Evolutionary conservation across 30 jellyfish, hydroid and myxozoan species (phyloP), one percentile per base, ranked within the genome.

Genomic region (Pelagia noctiluca): DNA sequence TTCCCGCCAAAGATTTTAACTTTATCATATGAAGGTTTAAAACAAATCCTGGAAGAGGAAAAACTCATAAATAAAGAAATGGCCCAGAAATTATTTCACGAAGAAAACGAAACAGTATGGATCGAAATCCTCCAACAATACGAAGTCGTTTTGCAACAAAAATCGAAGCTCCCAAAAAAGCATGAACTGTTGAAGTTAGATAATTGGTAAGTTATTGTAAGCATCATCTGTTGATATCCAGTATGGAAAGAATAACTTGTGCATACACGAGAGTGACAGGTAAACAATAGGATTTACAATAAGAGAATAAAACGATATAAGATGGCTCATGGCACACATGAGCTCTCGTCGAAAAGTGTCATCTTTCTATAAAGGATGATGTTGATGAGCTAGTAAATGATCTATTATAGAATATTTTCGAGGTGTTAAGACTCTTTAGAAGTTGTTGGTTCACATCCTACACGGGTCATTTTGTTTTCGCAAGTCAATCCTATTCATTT

Each of bases 41-140:
- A n/a, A n/a, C n/a, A n/a, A n/a, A n/a, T n/a, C n/a, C n/a, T n/a
- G n/a, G n/a, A n/a, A n/a, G n/a, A 22, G 1, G 26, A 48, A 46
- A 22, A 50, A 21, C 52, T 50, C 34, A 62, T 18, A 21, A 22
- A 36, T 61, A 21, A 65, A 24, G 35, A 53, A 48, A 83, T 83
- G 93, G 93, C 87, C 32, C 83, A 12, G 8, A 80, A 46, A 1
- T 60, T 90, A 80, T 92, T 92, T 47, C 34, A 57, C 13, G 28
- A 83, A 18, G 72, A 71, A 22, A 96, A 92, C 34, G 46, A 29
- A 1, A 84, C 28, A 16, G 21, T 49, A 8, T 92, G 98, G 98
- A 80, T 16, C 28, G 31, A 50, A 10, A 68, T 28, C 21, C 69
- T 78, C 16, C 66, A 61, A 21, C 50, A 67, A 35, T 92, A 92